Evolutionary conservation across 2,888 invertebrate genomes (phyloP).

Genomic region (Aphidoletes aphidimyza): DNA sequence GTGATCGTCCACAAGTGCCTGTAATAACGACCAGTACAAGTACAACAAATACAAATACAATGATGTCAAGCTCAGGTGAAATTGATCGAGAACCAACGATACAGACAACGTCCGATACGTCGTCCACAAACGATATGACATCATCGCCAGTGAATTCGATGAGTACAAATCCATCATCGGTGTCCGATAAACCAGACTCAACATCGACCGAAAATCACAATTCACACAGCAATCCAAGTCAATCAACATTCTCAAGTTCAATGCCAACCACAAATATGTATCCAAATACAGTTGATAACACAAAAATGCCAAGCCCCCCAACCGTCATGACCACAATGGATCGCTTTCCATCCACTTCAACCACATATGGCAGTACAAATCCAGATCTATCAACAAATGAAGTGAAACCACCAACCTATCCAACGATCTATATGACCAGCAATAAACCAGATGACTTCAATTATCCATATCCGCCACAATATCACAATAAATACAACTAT

Average conservation of each 20-base stretch:
- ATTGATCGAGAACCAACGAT: neutral
- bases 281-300: conserved; percentile 56
- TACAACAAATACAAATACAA: conserved; percentile 34
- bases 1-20: neutral
- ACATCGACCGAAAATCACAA: neutral
- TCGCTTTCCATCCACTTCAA: conserved; percentile 55
- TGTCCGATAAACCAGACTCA: neutral
- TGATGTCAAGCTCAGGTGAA: neutral
- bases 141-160: conserved; percentile 48
- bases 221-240: conserved; percentile 56
- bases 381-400: conserved; percentile 58
- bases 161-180: neutral
- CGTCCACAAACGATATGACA: neutral
- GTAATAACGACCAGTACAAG: neutral
- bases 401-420: conserved; percentile 56
- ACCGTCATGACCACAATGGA: conserved; percentile 44
- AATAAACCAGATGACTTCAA: conserved; percentile 1
- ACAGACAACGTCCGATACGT: neutral
- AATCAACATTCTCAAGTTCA: conserved; percentile 57
- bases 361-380: conserved; percentile 58
- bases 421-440: conserved; percentile 54
- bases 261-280: conserved; percentile 56
- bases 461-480: conserved; percentile 45
- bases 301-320: neutral
- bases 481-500: conserved; percentile 63